A percentile compares a stretch with the other conserved stretches of the same genome.
phyloP scores from a whole-genome alignment of 2,888 invertebrate species.

The Minunthozetes semirufus region DNA sequence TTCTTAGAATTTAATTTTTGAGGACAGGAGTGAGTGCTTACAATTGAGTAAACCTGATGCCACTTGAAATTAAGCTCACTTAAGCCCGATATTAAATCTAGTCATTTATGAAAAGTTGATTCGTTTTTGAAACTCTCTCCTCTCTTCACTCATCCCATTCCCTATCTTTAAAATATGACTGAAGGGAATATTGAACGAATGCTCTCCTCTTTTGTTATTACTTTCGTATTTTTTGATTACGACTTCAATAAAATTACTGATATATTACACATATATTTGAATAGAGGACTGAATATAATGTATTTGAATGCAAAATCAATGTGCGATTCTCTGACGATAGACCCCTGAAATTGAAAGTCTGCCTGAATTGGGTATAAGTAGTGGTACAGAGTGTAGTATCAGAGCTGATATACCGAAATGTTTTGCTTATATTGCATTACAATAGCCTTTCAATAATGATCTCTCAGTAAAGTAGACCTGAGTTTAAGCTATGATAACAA shows the following conservation, averaged over 20 bases:
- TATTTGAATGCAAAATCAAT: neutral
- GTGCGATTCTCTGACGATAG: neutral
- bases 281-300: neutral
- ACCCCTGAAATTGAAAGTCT: neutral
- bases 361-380: neutral
- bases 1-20: no score
- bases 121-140: no score
- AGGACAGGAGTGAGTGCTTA: no score
- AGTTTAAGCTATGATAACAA: neutral
- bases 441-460: slow-evolving; percentile 26
- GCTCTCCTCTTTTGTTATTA: neutral
- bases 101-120: no score
- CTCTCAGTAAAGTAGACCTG: neutral
- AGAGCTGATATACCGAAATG: neutral
- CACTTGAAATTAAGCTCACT: no score
- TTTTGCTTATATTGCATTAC: slow-evolving; percentile 7
- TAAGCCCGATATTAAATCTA: no score
- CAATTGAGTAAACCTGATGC: no score
- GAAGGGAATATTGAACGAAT: neutral
- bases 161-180: no score
- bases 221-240: slow-evolving; percentile 9
- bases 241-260: slow-evolving; percentile 13
- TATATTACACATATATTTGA: neutral
- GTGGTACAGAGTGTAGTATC: no score
- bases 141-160: no score